These are phyloP conservation scores for Pelvicachromis taeniatus DNA, from an alignment of 2,113 vertebrate species.

Conservation along the genomic window DNA sequence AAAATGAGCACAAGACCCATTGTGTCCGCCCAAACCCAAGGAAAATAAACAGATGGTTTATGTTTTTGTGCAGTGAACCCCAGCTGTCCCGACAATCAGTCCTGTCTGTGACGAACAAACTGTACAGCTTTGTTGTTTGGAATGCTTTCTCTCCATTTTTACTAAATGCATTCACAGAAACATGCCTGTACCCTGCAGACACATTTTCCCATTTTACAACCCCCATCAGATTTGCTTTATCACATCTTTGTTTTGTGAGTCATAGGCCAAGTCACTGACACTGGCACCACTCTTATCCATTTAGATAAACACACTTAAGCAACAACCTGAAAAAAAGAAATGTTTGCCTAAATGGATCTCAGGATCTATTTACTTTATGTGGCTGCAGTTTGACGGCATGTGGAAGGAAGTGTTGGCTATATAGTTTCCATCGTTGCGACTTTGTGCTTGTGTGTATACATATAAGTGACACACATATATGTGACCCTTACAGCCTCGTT, in stretches of 20 bases:
- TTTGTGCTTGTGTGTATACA: conserved; percentile 11
- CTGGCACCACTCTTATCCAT: background rate
- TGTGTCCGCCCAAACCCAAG: conserved; percentile 29
- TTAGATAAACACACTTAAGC: background rate
- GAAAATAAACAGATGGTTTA: conserved; percentile 47
- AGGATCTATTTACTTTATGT: background rate
- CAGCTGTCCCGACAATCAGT: conserved; percentile 19
- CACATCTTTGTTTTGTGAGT: background rate
- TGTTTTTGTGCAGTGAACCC: conserved; percentile 48
- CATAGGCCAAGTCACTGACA: background rate
- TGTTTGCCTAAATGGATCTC: background rate
- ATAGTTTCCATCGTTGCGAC: background rate
- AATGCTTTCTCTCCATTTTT: background rate
- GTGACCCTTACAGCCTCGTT: conserved; percentile 37
- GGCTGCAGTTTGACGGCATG: background rate
- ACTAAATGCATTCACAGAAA: background rate
- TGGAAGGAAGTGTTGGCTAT: conserved; percentile 4
- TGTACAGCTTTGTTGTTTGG: conserved; percentile 34
- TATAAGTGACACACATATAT: background rate
- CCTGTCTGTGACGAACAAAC: conserved; percentile 19
- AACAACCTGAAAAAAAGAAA: background rate
- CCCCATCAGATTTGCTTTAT: background rate
- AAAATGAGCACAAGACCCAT: conserved; percentile 55
- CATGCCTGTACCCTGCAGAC: background rate
- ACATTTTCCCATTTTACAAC: background rate